Conservation (phyloP, 2,797 vertebrate species). For the Cyprinella venusta region DNA sequence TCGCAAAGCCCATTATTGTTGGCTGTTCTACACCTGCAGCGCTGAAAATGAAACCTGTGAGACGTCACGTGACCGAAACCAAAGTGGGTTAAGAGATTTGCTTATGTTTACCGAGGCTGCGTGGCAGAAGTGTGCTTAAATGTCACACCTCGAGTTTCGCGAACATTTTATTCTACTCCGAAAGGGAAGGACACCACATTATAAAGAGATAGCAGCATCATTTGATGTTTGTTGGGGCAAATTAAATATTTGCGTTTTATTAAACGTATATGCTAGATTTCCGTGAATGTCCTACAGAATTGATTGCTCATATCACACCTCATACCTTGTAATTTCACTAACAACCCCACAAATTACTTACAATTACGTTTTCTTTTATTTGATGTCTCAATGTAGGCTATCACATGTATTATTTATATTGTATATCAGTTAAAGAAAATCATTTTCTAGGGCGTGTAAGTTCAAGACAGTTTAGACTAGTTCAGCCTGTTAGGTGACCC, state of each 20-base stretch:
- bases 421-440: not conserved
- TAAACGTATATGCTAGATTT: not conserved
- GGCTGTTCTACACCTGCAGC: not conserved
- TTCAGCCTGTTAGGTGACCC: not conserved
- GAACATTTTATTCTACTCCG: not conserved
- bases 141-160: not conserved
- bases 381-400: not conserved
- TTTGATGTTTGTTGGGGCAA: not conserved
- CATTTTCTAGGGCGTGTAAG: not conserved
- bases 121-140: conserved; percentile 10
- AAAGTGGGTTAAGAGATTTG: conserved; percentile 30
- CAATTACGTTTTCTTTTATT: not conserved
- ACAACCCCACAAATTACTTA: not conserved
- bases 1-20: not conserved
- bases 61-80: conserved; percentile 66
- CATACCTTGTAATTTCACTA: not conserved
- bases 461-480: not conserved
- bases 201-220: not conserved
- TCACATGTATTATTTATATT: not conserved
- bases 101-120: conserved; percentile 32
- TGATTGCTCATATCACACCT: not conserved
- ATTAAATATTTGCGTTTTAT: not conserved
- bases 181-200: not conserved
- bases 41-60: conserved; percentile 49
- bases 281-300: not conserved